A percentile compares a stretch with the other conserved stretches of the same genome.
Evolutionary conservation across 2,113 vertebrate species (phyloP).

Genomic region (Corydoras sp.): DNA sequence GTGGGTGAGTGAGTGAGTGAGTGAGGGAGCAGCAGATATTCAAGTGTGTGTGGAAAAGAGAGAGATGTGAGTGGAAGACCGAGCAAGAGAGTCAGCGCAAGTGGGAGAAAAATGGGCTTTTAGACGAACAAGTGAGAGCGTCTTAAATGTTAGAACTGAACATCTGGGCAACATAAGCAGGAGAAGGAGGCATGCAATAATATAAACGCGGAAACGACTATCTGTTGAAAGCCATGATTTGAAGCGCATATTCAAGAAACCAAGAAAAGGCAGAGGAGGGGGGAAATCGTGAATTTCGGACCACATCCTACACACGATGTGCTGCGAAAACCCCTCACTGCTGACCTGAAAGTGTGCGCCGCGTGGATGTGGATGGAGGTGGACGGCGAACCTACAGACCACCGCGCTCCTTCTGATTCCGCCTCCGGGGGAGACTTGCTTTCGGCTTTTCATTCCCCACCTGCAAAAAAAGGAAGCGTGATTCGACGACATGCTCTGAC

Average conservation of each 20-base stretch:
- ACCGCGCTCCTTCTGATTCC: constrained; percentile 45
- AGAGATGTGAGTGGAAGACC: constrained; percentile 3
- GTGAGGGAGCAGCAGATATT: too few relatives aligned
- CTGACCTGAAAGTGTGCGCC: constrained; percentile 36
- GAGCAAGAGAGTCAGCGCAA: not conserved
- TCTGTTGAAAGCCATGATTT: not conserved
- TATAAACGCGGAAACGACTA: not conserved
- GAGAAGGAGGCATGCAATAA: not conserved
- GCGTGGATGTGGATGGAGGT: constrained; percentile 48
- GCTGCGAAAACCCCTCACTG: constrained; percentile 35
- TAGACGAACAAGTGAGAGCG: too few relatives aligned
- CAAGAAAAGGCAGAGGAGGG: not conserved
- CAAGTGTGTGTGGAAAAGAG: constrained; percentile 9
- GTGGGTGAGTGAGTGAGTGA: not conserved
- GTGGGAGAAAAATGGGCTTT: not conserved
- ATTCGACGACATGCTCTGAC: constrained; percentile 33
- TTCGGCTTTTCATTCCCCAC: constrained; percentile 24
- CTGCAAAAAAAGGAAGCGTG: constrained; percentile 36
- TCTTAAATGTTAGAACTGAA: not conserved
- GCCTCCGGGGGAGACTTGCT: constrained; percentile 52
- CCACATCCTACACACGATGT: constrained; percentile 35
- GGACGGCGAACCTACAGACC: constrained; percentile 42
- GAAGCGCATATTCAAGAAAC: constrained; percentile 9
- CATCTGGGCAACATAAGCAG: not conserved
- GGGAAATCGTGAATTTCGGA: constrained; percentile 22